Base-by-base conservation (phyloP, 30 jellyfish, hydroid and myxozoan genomes). In the Pseudorhiza aurosa region DNA sequence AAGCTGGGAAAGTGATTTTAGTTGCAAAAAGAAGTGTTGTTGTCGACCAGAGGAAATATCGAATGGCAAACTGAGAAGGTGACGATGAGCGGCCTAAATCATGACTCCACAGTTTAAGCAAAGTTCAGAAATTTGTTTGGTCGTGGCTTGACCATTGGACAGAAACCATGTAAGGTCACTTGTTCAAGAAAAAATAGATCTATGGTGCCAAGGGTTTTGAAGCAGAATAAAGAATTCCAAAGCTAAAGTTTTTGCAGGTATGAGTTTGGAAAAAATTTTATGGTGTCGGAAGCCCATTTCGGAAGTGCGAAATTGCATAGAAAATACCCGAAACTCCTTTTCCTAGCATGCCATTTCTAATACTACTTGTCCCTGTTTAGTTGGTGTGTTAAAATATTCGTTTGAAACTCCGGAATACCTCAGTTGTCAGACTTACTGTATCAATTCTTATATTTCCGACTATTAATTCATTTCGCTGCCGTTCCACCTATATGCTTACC, bases 1-100 rank as follows among this genome's bases (percentile, higher is more conserved):
- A 64, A 31, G 58, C 53, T 64, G 27, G 50, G 37, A 64, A 14
- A 64, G 60, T 33, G 77, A 64, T 64, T 33, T 64, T 24, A 64
- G 8, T 64, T 64, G 77, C 53, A 64, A 35, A 39, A 58, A 64
- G 77, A 64, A 64, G 77, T 11, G 60, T 58, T 64, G 58, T 58
- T 1, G 18, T 42, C 60, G 77, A 30, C 59, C 15, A 12, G 28
- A 42, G 77, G 37, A 36, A 53, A 15, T 53, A 53, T 53, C 24
- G 35, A 53, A 18, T 10, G 36, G 19, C 37, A 53, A 47, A 47
- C 3, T 47, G 26, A 15, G 67, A 12, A 15, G 67, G 37, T 53
- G 22, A 3, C 8, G 67, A 18, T n/a, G 67, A 19, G 10, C 2
- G 67, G 67, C 67, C 67, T 53, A 53, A 12, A 36, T 53, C 14